Percentiles rank a stretch among this genome's conserved stretches.
These are phyloP conservation scores for Teleiodes luculella DNA, from an alignment of 2,888 invertebrate genomes.

Conservation along the genomic window DNA sequence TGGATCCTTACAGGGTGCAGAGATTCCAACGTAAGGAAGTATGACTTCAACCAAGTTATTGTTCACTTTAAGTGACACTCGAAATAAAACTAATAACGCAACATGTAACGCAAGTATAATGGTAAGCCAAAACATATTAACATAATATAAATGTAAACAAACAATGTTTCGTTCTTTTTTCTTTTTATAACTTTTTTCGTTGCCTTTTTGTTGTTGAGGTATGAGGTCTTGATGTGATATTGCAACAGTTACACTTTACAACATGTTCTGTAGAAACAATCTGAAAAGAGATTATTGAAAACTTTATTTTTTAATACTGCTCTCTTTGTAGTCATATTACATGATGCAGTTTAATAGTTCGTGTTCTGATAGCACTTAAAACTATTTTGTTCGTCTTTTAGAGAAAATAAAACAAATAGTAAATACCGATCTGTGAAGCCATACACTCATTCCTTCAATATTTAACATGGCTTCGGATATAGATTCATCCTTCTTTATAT, in stretches of 20 bases:
- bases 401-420: no score
- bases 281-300: no score
- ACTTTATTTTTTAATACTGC: no score
- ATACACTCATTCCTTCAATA: slow-evolving; percentile 16
- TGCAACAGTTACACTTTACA: slow-evolving; percentile 23
- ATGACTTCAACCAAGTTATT: slow-evolving; percentile 72
- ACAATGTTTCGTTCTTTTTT: not conserved
- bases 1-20: slow-evolving; percentile 81
- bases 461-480: slow-evolving; percentile 9
- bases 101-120: slow-evolving; percentile 17
- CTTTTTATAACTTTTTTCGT: not conserved
- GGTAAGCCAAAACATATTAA: slow-evolving; percentile 29
- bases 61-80: slow-evolving; percentile 64
- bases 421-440: slow-evolving; percentile 22
- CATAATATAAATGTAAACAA: not conserved
- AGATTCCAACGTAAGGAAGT: slow-evolving; percentile 81
- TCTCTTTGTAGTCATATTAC: no score
- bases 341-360: no score
- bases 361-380: no score
- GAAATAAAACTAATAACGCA: not conserved
- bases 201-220: not conserved
- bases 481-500: not conserved
- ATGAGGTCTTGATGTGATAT: not conserved
- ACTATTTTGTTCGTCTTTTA: no score
- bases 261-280: slow-evolving; percentile 24